phyloP scores from a whole-genome alignment of 2,113 vertebrate species.

The Melanerpes formicivorus region DNA sequence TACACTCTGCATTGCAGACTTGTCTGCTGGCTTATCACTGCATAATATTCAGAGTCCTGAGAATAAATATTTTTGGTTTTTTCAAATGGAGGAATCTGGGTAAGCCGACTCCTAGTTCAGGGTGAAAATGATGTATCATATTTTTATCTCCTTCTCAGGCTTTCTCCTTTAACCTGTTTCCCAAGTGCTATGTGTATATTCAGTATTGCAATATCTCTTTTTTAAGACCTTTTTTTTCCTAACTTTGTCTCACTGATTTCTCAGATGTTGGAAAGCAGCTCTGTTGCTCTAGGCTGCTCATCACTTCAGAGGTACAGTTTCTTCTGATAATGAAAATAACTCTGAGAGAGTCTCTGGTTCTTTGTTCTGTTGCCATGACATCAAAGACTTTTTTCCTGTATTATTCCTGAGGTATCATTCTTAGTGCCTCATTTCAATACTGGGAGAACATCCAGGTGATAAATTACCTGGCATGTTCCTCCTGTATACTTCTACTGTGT shows the following conservation, averaged over 20 bases:
- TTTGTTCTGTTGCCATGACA: slow-evolving; percentile 42
- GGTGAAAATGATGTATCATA: background rate
- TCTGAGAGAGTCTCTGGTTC: background rate
- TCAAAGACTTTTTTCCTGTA: background rate
- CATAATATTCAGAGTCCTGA: background rate
- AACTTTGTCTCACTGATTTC: background rate
- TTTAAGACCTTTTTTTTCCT: background rate
- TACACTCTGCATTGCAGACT: background rate
- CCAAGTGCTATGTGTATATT: background rate
- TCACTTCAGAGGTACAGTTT: background rate
- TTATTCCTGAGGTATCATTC: background rate
- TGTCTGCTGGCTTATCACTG: background rate
- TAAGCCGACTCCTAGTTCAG: background rate
- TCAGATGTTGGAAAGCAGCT: background rate
- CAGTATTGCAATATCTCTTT: background rate
- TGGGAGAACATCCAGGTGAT: background rate
- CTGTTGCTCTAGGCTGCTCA: background rate
- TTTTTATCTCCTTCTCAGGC: background rate
- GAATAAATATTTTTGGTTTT: background rate
- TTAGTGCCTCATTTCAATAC: background rate
- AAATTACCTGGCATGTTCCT: background rate
- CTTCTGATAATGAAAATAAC: slow-evolving; percentile 33
- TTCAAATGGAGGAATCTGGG: background rate
- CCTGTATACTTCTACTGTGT: background rate
- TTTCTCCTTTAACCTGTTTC: background rate